phyloP scores from a whole-genome alignment of 2,888 invertebrate species.

The Polydesmus complanatus region DNA sequence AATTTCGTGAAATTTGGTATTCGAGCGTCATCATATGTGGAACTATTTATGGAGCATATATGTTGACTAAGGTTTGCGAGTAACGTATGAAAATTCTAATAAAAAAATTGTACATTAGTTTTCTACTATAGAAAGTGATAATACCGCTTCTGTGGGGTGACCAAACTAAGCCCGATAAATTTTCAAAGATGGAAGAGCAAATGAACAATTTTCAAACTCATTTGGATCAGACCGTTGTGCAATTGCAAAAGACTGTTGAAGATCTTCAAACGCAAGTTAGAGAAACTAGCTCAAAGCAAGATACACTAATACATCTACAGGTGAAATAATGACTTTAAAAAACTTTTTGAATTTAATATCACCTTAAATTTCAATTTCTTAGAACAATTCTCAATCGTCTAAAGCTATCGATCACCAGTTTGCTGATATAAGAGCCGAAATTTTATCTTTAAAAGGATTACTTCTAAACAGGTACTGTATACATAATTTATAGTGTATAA shows the following conservation, averaged over 20 bases:
- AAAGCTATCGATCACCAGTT: slow-evolving; percentile 27
- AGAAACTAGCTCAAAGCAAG: neutral
- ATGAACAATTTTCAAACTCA: slow-evolving; percentile 47
- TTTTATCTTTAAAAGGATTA: slow-evolving; percentile 57
- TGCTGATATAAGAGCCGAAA: slow-evolving; percentile 50
- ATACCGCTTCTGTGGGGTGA: neutral
- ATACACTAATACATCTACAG: slow-evolving; percentile 16
- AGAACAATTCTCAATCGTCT: neutral
- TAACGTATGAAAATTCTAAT: neutral
- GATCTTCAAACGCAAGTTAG: slow-evolving; percentile 1
- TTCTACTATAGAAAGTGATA: neutral
- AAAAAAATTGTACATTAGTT: neutral
- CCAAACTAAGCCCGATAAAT: neutral
- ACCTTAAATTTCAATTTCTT: neutral
- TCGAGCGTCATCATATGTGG: slow-evolving; percentile 60
- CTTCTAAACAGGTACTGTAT: slow-evolving; percentile 48
- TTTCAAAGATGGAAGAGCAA: slow-evolving; percentile 42
- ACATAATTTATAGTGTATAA: slow-evolving; percentile 49
- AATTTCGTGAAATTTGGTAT: slow-evolving; percentile 48
- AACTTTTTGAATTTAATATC: neutral
- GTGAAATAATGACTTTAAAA: neutral
- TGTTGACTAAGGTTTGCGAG: slow-evolving; percentile 54
- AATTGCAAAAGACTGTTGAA: slow-evolving; percentile 7
- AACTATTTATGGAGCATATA: slow-evolving; percentile 60
- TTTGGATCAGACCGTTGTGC: neutral